Conservation (phyloP, 2,797 vertebrate species). For the Poeciliopsis presidionis region DNA sequence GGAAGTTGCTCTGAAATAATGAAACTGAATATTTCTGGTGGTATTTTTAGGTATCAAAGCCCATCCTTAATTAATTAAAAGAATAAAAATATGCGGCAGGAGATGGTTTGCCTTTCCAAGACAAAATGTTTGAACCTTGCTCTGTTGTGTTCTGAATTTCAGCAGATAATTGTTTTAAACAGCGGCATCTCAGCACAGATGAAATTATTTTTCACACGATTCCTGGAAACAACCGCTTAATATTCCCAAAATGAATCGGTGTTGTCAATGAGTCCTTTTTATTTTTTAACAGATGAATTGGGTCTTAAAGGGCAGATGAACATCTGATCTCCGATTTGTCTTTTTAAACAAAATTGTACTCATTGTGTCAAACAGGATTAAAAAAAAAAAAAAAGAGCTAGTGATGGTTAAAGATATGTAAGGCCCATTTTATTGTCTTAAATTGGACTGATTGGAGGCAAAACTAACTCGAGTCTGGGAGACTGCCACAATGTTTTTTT, state of each 20-base stretch:
- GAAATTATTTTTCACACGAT: not conserved
- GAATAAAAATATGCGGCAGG: not conserved
- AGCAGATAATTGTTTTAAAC: not conserved
- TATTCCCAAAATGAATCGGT: not conserved
- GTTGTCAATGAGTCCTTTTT: not conserved
- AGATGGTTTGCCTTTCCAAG: not conserved
- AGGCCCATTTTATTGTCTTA: not conserved
- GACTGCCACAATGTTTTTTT: not conserved
- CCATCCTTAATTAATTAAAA: not conserved
- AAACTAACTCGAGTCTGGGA: not conserved
- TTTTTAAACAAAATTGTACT: not conserved
- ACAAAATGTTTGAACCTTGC: not conserved
- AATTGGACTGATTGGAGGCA: not conserved
- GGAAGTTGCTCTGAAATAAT: not conserved
- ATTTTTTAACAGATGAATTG: not conserved
- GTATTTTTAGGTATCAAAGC: not conserved
- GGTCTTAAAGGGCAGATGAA: not conserved
- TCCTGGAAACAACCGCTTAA: not conserved
- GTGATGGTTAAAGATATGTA: not conserved
- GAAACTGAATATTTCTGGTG: not conserved
- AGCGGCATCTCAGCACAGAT: not conserved
- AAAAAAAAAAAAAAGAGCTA: not conserved
- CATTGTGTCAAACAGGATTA: not conserved
- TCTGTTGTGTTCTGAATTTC: not conserved
- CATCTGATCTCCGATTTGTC: not conserved